Percentiles rank a stretch among this genome's conserved stretches.
Conservation (phyloP, 2,113 vertebrate species). For the Nyctibius bracteatus region DNA sequence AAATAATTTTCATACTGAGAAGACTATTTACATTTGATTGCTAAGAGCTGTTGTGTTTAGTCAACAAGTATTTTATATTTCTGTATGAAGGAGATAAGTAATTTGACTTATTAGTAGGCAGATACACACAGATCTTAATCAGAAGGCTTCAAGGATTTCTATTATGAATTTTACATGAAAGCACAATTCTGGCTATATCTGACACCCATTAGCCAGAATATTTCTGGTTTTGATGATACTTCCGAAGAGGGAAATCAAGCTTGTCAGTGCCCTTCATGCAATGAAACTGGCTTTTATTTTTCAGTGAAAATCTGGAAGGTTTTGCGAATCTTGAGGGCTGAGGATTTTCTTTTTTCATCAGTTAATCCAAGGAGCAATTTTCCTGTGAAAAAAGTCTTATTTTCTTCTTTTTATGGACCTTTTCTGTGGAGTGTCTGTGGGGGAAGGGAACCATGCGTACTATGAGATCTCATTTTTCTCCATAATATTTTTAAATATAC, state of each 20-base stretch:
- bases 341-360: not conserved
- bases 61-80: slow-evolving; percentile 57
- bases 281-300: not conserved
- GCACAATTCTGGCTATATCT: not conserved
- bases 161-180: slow-evolving; percentile 13
- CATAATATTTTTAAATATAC: not conserved
- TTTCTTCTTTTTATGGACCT: not conserved
- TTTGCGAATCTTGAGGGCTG: not conserved
- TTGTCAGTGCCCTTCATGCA: not conserved
- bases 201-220: not conserved
- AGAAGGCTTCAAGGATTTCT: not conserved
- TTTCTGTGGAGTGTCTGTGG: not conserved
- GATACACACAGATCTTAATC: not conserved
- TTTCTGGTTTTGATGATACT: not conserved
- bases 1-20: slow-evolving; percentile 33
- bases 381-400: not conserved
- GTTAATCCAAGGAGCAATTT: not conserved
- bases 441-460: not conserved
- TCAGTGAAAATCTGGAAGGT: not conserved
- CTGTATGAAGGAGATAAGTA: slow-evolving; percentile 39
- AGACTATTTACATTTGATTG: slow-evolving; percentile 21
- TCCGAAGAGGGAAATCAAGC: not conserved
- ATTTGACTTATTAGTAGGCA: slow-evolving; percentile 27
- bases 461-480: not conserved
- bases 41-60: slow-evolving; percentile 26